Evolutionary conservation across 1,140 invertebrate genomes (phyloP).

Genomic region (Pemphigus obesinymphae): DNA sequence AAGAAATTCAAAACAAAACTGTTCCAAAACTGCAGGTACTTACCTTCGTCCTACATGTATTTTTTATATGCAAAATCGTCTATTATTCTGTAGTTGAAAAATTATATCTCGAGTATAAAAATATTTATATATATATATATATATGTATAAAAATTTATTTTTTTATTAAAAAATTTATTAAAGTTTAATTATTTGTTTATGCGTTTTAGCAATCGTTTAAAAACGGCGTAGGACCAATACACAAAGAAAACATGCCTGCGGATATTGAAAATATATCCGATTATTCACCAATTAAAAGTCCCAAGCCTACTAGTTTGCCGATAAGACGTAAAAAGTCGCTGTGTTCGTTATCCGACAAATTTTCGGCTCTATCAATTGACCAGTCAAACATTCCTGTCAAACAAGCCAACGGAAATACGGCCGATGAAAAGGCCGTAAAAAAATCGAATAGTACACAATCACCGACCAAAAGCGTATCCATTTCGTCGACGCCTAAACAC

Average conservation of each 20-base stretch:
- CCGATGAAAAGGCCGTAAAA: background rate
- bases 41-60: background rate
- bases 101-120: background rate
- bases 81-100: background rate
- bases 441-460: background rate
- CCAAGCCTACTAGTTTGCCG: background rate
- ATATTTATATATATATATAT: background rate
- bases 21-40: slow-evolving; percentile 19
- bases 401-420: background rate
- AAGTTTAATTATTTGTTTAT: background rate
- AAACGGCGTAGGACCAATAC: background rate
- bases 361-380: background rate
- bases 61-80: background rate
- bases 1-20: slow-evolving; percentile 31
- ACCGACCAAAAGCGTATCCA: background rate
- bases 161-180: background rate
- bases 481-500: background rate
- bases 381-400: background rate
- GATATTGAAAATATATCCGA: background rate
- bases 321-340: slow-evolving; percentile 4
- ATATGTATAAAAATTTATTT: background rate
- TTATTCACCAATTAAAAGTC: background rate
- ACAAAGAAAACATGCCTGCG: background rate
- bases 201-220: background rate
- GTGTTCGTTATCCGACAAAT: background rate